Base-by-base conservation (phyloP, 2,113 vertebrate genomes). In the Sporophila hypoxantha region DNA sequence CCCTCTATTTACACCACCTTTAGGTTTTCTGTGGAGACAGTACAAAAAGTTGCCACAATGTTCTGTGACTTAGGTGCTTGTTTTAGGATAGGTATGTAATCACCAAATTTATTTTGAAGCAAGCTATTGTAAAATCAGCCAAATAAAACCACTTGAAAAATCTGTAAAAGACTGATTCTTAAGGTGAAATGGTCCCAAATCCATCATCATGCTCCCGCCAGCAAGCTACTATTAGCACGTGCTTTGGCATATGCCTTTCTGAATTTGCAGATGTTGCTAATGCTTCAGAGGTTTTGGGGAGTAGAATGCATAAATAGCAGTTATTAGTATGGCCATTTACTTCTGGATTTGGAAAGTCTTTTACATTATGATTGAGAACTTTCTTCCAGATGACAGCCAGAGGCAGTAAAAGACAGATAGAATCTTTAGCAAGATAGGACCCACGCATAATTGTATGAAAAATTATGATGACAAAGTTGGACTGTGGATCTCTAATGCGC, bases 201-300 rank as follows among this genome's bases (percentile, higher is more conserved):
- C 39, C 56, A 85, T 90, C 57, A 78, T 68, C 67, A 44, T 26
- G 21, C 37, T 65, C 27, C 78, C 87, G 78, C 60, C 76, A 88
- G 36, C 66, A 74, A 82, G 50, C 16, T 86, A 59, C 86, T 37
- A 9, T n/a, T 87, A 95, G 60, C 65, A 70, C 68, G 82, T 70
- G 44, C n/a, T 73, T 82, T 76, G 57, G 52, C 89, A 87, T 70
- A 69, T 66, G 47, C 64, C 36, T 88, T 85, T 84, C 87, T 4
- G 5, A 88, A 82, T 88, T 90, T 90, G 81, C 64, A 79, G 90
- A 49, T 70, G 60, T 74, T 64, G 44, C 39, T 74, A 76, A 32
- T 71, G 61, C 47, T 87, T 93, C 67, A 79, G 70, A 94, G 67
- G 81, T 87, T 93, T 93, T 22, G 52, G 60, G 67, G 68, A 87